Evolutionary conservation across 1,140 invertebrate genomes (phyloP), one percentile per base, ranked within the genome.

Genomic region (Macrobrachium rosenbergii): DNA sequence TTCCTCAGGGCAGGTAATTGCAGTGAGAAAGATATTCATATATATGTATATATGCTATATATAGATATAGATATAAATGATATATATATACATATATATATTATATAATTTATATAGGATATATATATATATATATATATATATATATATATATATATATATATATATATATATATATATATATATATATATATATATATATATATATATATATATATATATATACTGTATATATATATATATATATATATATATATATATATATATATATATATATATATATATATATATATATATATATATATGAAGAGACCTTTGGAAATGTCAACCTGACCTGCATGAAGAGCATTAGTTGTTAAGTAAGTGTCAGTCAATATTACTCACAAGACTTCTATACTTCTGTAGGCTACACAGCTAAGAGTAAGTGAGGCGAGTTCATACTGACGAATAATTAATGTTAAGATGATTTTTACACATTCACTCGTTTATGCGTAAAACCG

Each of bases 111-210:
- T 67, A 67, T 67, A 67, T 67, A n/a, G n/a, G n/a, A n/a, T n/a
- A 14, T 67, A 67, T 67, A 67, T 6, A 67, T 67, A 67, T 67
- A 67, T 67, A 67, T 67, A 67, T 67, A 67, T 6, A 67, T 67
- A 67, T 67, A 67, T 67, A 67, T 67, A 67, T 14, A 67, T 67
- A 67, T 67, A 67, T 67, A 67, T 67, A 67, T 67, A 67, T 67
- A 67, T 14, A 67, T 67, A 67, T 67, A 67, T 67, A 67, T 67
- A 67, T 14, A 67, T 67, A 67, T 28, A 67, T 67, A 67, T 67
- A 67, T 67, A 67, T 67, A 67, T 63, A 63, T 67, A 28, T 67
- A 28, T 67, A 28, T 67, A 28, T 67, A 28, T 67, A 28, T 67
- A 28, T 67, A 28, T 67, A 28, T 67, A 10, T 28, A 28, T 67